Evolutionary conservation across 2,888 invertebrate species (phyloP).

Genomic region (Alviniconcha strummeri): DNA sequence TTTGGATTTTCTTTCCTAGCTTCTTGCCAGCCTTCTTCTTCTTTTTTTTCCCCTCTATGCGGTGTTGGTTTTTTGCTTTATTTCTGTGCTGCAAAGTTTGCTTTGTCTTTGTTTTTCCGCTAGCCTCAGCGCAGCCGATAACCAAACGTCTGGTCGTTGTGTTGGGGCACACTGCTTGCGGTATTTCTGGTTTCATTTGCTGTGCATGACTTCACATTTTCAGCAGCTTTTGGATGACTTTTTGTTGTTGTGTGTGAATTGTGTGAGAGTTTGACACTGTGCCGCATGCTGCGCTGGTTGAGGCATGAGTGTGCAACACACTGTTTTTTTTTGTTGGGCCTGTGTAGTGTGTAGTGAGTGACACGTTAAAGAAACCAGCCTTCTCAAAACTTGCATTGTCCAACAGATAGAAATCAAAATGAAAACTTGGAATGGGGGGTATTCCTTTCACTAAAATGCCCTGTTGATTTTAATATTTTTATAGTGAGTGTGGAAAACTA

Average conservation of each 20-base stretch:
- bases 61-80: not conserved
- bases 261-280: not conserved
- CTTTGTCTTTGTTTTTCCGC: not conserved
- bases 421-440: no score
- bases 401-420: no score
- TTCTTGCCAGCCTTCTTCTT: not conserved
- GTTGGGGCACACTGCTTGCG: constrained; percentile 10
- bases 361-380: no score
- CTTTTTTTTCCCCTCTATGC: not conserved
- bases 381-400: no score
- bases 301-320: no score
- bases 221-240: not conserved
- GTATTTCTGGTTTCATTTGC: constrained; percentile 10
- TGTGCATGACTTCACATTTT: constrained; percentile 7
- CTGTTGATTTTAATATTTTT: no score
- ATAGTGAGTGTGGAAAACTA: no score
- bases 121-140: constrained; percentile 9
- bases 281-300: no score
- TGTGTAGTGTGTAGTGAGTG: no score
- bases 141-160: constrained; percentile 9
- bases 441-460: no score
- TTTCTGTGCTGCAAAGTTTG: not conserved
- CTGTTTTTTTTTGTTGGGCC: not conserved
- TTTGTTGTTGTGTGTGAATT: not conserved
- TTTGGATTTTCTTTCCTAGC: no score